Evolutionary conservation across 92 coral and sea anemone species (phyloP).

Genomic region (Epizoanthus ramosus): DNA sequence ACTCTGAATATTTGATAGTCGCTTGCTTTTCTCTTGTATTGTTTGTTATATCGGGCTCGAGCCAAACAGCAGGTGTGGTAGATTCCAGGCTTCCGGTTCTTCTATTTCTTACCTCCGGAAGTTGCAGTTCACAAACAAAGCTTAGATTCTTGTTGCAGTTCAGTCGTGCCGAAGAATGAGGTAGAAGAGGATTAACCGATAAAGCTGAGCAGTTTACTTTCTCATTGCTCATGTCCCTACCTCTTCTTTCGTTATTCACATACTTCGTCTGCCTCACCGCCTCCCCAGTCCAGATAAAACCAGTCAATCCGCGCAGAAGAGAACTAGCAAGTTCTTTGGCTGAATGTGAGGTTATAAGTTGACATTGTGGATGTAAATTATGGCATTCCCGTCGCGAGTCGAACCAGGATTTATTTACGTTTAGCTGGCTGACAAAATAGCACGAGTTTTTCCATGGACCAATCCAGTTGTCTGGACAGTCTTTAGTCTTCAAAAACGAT

Average conservation of each 20-base stretch:
- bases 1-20: neutral
- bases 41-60: neutral
- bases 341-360: constrained; percentile 14
- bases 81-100: constrained; percentile 1
- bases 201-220: constrained; percentile 3
- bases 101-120: constrained; percentile 17
- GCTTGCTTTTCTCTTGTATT: neutral
- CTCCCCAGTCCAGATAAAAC: constrained; percentile 15
- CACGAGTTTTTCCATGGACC: constrained; percentile 31
- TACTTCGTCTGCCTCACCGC: neutral
- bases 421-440: constrained; percentile 12
- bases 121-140: constrained; percentile 20
- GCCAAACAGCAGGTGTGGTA: neutral
- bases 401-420: constrained; percentile 30
- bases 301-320: neutral
- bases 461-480: constrained; percentile 26
- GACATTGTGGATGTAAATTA: neutral
- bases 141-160: constrained; percentile 20
- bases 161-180: neutral
- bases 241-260: neutral
- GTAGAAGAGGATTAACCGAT: neutral
- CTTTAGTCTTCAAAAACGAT: neutral
- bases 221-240: neutral
- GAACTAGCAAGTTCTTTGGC: neutral
- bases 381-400: constrained; percentile 13